Conservation (phyloP, 2,113 vertebrate genomes). For the Burhinus oedicnemus region DNA sequence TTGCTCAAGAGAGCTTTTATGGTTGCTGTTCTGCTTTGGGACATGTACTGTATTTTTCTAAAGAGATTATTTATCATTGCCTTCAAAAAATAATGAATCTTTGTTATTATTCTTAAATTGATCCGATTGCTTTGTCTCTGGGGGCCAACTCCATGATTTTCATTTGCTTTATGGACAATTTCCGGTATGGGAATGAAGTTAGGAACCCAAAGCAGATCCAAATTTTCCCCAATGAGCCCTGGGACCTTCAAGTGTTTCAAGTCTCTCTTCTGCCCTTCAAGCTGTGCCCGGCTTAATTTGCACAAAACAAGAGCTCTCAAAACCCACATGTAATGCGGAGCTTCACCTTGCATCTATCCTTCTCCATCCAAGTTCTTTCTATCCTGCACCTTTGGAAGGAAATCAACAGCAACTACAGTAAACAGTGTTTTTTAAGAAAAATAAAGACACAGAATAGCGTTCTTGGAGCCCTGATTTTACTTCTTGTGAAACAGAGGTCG, state of each 20-base stretch:
- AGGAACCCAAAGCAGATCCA: background rate
- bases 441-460: fast-evolving
- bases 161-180: background rate
- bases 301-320: background rate
- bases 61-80: background rate
- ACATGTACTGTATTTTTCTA: background rate
- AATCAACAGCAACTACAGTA: background rate
- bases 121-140: background rate
- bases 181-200: background rate
- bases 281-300: background rate
- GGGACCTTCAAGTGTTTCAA: background rate
- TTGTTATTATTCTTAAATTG: background rate
- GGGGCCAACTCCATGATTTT: background rate
- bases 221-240: background rate
- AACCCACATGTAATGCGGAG: background rate
- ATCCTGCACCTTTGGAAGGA: background rate
- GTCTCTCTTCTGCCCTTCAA: background rate
- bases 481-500: background rate
- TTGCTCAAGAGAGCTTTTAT: slow-evolving; percentile 30
- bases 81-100: background rate
- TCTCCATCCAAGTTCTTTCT: background rate
- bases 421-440: background rate
- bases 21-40: slow-evolving; percentile 20
- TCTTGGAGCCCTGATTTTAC: background rate
- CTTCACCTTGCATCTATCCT: background rate